Percentiles rank a stretch among this genome's conserved stretches.
Evolutionary conservation across 2,888 invertebrate genomes (phyloP).

Genomic region (Heliconius ismenius): DNA sequence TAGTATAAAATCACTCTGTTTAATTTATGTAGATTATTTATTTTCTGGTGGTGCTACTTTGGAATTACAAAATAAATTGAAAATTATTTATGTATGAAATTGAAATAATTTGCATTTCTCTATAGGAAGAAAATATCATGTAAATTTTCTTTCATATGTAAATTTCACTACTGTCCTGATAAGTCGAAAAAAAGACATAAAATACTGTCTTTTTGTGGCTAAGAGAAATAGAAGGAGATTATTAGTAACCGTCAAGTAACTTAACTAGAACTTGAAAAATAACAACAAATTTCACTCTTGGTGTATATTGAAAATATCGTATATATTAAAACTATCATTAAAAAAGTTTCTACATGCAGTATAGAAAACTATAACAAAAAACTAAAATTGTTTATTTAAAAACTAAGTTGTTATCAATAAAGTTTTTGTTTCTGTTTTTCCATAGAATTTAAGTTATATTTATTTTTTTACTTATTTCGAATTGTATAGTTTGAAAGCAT

Average conservation of each 20-base stretch:
- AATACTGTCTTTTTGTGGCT: neutral
- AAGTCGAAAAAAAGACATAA: neutral
- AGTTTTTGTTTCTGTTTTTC: slow-evolving; percentile 56
- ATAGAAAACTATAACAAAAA: neutral
- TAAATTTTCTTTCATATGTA: too few species aligned
- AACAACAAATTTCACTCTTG: too few species aligned
- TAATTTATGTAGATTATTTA: slow-evolving; percentile 42
- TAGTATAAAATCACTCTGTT: slow-evolving; percentile 45
- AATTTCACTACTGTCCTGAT: neutral
- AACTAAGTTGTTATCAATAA: slow-evolving; percentile 42
- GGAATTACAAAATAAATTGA: neutral
- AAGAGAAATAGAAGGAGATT: neutral
- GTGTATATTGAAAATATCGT: too few species aligned
- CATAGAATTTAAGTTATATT: slow-evolving; percentile 61
- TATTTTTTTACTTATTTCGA: slow-evolving; percentile 69
- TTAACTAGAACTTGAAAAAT: neutral
- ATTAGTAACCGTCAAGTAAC: neutral
- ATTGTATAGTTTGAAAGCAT: slow-evolving; percentile 64
- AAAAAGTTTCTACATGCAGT: neutral
- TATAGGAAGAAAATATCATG: too few species aligned
- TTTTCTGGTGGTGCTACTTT: slow-evolving; percentile 60
- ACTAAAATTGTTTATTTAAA: neutral
- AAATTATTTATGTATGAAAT: neutral
- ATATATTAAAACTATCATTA: neutral
- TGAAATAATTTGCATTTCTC: neutral